Base-by-base conservation (phyloP, 2,113 vertebrate species). In the Chionis minor region DNA sequence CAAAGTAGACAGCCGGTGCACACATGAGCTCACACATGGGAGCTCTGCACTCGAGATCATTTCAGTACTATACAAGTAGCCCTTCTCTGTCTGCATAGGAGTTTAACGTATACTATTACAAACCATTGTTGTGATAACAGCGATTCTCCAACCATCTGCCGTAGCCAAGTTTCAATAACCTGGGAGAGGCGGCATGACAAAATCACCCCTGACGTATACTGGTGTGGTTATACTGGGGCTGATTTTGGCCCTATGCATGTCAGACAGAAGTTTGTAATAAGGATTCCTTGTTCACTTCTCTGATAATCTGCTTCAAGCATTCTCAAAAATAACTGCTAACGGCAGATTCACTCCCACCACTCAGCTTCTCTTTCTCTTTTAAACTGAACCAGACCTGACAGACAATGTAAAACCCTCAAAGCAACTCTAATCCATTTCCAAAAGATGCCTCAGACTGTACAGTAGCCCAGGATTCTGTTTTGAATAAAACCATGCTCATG, bases 371-470 rank as follows among this genome's bases (percentile, higher is more conserved):
- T 93, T 94, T 91, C 94, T 32, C 79, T 81, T 96, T 94, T 94
- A 94, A 97, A 86, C 70, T 91, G 90, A 96, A 96, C 87, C 94
- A 96, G 93, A 94, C 77, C 44, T 94, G 86, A 93, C 90, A 96
- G 94, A 95, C 96, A 96, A 96, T 74, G 83, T 96, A 96, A 97
- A 97, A 94, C 73, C 89, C 96, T 97, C 93, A 86, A 92, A 96
- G 96, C 86, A 95, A 96, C 96, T 97, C 67, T 97, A 97, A 96
- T 96, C 95, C 95, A 87, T 94, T 97, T 98, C 95, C 87, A 97
- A 97, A 96, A 96, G 93, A 98, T 96, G 92, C 88, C 80, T 91
- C 87, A 88, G 91, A 89, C 92, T 38, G 47, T 88, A 92, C 47
- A 1, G 89, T 95, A 98, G 96, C 95, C 82, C 56, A 70, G 83